Evolutionary conservation across 2,797 vertebrate genomes (phyloP).

Genomic region (Halcyon chelicuti): DNA sequence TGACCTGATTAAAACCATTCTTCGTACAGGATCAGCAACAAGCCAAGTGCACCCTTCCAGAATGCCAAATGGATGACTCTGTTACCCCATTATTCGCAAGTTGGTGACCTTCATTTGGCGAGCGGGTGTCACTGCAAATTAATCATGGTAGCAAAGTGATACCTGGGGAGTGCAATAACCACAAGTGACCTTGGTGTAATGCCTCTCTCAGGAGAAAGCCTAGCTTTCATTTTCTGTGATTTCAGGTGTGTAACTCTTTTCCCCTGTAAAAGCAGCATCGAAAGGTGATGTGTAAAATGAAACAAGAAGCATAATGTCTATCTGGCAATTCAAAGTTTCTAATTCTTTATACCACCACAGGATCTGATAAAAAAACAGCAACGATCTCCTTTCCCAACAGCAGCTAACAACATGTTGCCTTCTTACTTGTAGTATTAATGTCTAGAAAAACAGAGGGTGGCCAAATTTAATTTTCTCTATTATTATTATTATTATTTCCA

Average conservation of each 20-base stretch:
- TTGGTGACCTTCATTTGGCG: background rate
- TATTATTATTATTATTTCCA: background rate
- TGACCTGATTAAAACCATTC: conserved; percentile 26
- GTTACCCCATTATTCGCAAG: background rate
- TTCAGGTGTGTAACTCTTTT: background rate
- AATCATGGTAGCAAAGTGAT: conserved; percentile 48
- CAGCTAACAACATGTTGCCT: background rate
- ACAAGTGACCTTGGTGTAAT: conserved; percentile 53
- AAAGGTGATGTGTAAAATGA: background rate
- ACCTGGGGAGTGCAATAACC: conserved; percentile 45
- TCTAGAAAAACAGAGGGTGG: background rate
- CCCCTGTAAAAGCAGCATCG: background rate
- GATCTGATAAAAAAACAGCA: background rate
- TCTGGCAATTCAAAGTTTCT: background rate
- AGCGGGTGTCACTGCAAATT: conserved; percentile 56
- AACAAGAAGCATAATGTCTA: background rate
- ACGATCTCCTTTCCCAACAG: background rate
- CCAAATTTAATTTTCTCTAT: background rate
- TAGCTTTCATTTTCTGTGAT: conserved; percentile 19
- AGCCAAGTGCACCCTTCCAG: conserved; percentile 43
- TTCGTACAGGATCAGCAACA: background rate
- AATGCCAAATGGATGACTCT: conserved; percentile 43
- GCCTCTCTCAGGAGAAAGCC: conserved; percentile 28
- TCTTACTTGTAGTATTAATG: background rate
- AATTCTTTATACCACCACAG: background rate